Evolutionary conservation across 2,113 vertebrate species (phyloP).

Genomic region (Catharus minimus): DNA sequence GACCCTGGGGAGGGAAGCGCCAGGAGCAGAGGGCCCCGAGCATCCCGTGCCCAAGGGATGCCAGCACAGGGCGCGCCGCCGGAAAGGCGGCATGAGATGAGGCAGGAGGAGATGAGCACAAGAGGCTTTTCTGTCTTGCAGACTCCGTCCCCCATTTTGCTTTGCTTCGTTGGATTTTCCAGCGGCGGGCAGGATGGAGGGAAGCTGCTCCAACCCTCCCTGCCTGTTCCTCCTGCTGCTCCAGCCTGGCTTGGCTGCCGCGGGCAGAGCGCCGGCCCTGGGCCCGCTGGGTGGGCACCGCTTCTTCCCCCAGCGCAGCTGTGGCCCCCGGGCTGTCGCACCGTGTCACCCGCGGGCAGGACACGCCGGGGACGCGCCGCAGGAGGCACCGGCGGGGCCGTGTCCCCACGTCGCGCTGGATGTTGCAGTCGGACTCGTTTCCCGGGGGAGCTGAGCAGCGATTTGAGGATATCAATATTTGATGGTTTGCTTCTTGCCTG

Average conservation of each 20-base stretch:
- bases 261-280: not conserved
- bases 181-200: not conserved
- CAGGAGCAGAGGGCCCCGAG: fast-evolving
- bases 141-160: not conserved
- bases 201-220: not conserved
- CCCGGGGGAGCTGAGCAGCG: not conserved
- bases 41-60: fast-evolving
- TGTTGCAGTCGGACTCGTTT: not conserved
- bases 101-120: not conserved
- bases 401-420: fast-evolving
- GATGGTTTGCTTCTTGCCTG: not conserved
- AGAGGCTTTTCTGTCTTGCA: not conserved
- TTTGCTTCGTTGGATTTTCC: not conserved
- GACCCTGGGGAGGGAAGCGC: fast-evolving
- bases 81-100: not conserved
- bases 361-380: fast-evolving
- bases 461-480: constrained; percentile 39
- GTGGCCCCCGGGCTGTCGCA: fast-evolving
- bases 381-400: not conserved
- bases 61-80: fast-evolving
- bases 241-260: not conserved
- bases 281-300: fast-evolving
- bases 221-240: not conserved
- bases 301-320: fast-evolving
- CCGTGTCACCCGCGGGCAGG: not conserved